Evolutionary conservation across 2,888 invertebrate species (phyloP).

Genomic region (Palloptera scutellata): DNA sequence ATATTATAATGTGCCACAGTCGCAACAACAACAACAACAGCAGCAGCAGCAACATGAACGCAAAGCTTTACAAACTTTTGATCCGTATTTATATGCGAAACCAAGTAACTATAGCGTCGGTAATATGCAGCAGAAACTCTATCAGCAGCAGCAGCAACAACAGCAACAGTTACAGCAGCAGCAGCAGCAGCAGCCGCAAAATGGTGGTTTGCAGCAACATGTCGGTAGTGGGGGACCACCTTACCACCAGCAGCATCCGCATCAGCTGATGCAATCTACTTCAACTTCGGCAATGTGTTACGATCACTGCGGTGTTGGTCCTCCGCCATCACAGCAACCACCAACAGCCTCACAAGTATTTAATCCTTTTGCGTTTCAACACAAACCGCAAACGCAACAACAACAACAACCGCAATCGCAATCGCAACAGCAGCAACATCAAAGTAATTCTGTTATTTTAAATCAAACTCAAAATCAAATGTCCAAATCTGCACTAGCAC

Average conservation of each 20-base stretch:
- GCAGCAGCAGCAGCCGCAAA: slow-evolving; percentile 28
- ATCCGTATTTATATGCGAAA: slow-evolving; percentile 59
- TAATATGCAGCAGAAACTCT: slow-evolving; percentile 35
- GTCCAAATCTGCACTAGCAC: slow-evolving; percentile 60
- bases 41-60: slow-evolving; percentile 46
- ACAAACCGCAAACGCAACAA: slow-evolving; percentile 25
- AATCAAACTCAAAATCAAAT: slow-evolving; percentile 60
- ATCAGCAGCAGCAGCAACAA: slow-evolving; percentile 44
- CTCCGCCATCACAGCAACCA: neutral
- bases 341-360: neutral
- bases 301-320: neutral
- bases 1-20: slow-evolving; percentile 30
- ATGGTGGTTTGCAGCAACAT: slow-evolving; percentile 10
- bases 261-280: slow-evolving; percentile 19
- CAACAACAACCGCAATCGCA: slow-evolving; percentile 28
- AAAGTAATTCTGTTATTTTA: slow-evolving; percentile 57
- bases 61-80: slow-evolving; percentile 59
- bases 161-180: slow-evolving; percentile 32
- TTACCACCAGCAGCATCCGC: neutral
- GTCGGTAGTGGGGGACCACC: neutral
- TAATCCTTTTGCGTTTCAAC: neutral
- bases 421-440: slow-evolving; percentile 40
- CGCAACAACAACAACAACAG: slow-evolving; percentile 37
- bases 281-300: slow-evolving; percentile 24
- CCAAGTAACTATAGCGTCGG: slow-evolving; percentile 42